These are phyloP conservation scores for Sebastes goodei DNA, from an alignment of 2,797 vertebrate genomes.

Conservation along the genomic window DNA sequence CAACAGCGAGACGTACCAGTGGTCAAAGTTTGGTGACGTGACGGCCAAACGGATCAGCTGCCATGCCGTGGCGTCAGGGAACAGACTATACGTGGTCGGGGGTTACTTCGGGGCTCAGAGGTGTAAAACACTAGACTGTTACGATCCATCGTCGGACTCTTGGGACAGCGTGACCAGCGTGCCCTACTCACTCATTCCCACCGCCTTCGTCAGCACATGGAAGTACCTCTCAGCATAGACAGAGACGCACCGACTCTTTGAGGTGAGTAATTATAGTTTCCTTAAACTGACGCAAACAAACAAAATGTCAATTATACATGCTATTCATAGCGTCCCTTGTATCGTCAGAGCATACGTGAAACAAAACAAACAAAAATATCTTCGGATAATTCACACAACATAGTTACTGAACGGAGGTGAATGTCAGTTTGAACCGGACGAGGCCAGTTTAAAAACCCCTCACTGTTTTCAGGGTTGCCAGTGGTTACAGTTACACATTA, in stretches of 20 bases:
- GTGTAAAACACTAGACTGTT: constrained; percentile 89
- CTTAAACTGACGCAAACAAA: constrained; percentile 39
- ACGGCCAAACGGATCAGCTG: constrained; percentile 88
- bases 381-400: not conserved
- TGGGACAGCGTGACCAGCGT: constrained; percentile 90
- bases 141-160: constrained; percentile 86
- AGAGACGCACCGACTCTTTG: not conserved
- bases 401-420: constrained; percentile 8
- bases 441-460: constrained; percentile 52
- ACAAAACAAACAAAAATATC: not conserved
- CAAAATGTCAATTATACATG: constrained; percentile 6
- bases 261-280: constrained; percentile 74
- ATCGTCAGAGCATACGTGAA: not conserved
- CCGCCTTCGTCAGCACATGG: constrained; percentile 91
- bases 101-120: constrained; percentile 89
- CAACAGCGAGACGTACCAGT: constrained; percentile 90
- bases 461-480: constrained; percentile 71
- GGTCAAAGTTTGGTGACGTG: constrained; percentile 88
- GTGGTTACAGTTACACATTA: constrained; percentile 77
- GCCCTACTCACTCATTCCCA: constrained; percentile 89
- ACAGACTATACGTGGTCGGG: constrained; percentile 88
- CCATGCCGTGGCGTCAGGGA: constrained; percentile 87
- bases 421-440: constrained; percentile 26
- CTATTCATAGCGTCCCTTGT: constrained; percentile 3
- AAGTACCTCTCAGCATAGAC: constrained; percentile 87